Evolutionary conservation across 2,888 invertebrate species (phyloP), one percentile per base, ranked within the genome.

Genomic region (Parapristionchus giblindavisi): DNA sequence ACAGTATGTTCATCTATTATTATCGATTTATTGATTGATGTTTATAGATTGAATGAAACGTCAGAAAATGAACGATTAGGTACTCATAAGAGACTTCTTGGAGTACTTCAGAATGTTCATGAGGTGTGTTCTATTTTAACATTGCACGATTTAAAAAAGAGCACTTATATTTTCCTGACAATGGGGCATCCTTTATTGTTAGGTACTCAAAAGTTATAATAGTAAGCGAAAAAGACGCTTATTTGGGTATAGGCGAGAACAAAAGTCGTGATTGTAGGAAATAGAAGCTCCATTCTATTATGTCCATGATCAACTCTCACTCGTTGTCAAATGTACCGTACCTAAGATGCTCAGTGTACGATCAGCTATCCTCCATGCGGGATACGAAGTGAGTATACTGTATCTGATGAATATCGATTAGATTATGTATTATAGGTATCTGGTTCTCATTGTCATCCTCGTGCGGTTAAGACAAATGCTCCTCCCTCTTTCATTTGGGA

Each of bases 401-500:
- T 17, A 43, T 14, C 43, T 17, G 43, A 43, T 8, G 43, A 43
- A 17, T 14, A 17, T 17, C 17, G 43, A 17, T 43, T 43, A 14
- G 43, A 14, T 8, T 43, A 17, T 17, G 43, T 43, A 17, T 43
- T 8, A 43, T 43, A 43, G 83, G 96, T 98, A 2, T 97, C 97
- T 0, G 92, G 92, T 85, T 95, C 97, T 0, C 99, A 99, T 90
- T 93, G 94, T 75, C 92, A 92, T 79, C 93, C 93, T 87, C 92
- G 92, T 80, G 95, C 96, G 0, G 90, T 98, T 32, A 99, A 99
- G 90, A 98, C 98, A 0, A 91, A 94, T 88, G 98, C 98, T 3
- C 95, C 99, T 0, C 89, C 92, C 52, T 89, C 90, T 1, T 91
- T 96, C 14, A 87, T 99, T 27, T 99, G 98, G 98, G 96, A 97